Base-by-base conservation (phyloP, 2,888 invertebrate species). In the Oligia strigilis region DNA sequence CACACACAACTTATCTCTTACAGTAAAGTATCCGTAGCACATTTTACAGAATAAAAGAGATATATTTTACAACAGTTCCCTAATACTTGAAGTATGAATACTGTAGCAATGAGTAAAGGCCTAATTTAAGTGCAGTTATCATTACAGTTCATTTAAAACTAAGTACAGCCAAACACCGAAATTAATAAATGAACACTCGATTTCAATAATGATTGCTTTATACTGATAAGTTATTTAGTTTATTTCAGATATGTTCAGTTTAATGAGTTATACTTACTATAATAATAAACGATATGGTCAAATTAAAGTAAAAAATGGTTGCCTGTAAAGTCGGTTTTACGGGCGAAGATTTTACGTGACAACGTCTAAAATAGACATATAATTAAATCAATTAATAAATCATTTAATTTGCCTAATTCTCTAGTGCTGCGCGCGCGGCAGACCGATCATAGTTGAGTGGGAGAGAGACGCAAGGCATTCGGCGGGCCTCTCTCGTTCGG, bases 231-330 rank as follows among this genome's bases (percentile, higher is more conserved):
- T 69, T 73, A 81, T 85, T 83, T 77, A 72, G 58, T 78, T 77
- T 70, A 84, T 85, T 82, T 76, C 70, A 86, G 90, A 91, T 91
- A 91, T 91, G 91, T 91, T 83, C 71, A 77, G 81, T 86, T 86
- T 72, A 81, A 85, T 81, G 79, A 87, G 75, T 76, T 88, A 82
- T 49, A 70, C 80, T 65, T 80, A 81, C 17, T 70, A 55, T 46
- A 60, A 60, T 70, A 60, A 55, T 72, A 87, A 89, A 87, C 55
- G 78, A 89, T 88, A 88, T 88, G 86, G 84, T 86, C 73, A 85
- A 91, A 83, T 74, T 69, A 84, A 80, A 72, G 46, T 80, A 77
- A 84, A n/a, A n/a, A n/a, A n/a, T n/a, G n/a, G n/a, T n/a, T n/a
- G n/a, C n/a, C n/a, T n/a, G n/a, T n/a, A n/a, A n/a, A n/a, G n/a